Conservation (phyloP, 2,797 vertebrate genomes). For the Danio tinwini region DNA sequence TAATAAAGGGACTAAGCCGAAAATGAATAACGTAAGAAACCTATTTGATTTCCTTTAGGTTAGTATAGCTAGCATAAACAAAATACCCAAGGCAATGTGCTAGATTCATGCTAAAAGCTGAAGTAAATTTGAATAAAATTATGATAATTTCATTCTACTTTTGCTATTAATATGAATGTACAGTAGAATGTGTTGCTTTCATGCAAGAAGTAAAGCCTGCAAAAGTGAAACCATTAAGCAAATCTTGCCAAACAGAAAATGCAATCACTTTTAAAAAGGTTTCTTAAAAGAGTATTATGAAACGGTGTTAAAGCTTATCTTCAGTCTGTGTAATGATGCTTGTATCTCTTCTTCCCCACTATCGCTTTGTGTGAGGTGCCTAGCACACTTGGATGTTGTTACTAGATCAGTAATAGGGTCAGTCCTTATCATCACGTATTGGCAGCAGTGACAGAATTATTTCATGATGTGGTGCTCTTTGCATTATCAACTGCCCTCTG, state of each 20-base stretch:
- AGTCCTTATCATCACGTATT: slow-evolving; percentile 54
- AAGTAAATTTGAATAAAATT: no score
- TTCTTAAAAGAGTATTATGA: neutral
- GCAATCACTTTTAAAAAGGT: neutral
- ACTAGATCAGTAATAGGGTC: slow-evolving; percentile 24
- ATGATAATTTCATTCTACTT: no score
- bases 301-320: neutral
- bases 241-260: neutral
- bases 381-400: slow-evolving; percentile 19
- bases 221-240: neutral
- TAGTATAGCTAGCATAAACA: no score
- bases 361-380: neutral
- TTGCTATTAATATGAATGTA: neutral
- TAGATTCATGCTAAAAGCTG: no score
- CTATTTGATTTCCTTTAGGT: no score
- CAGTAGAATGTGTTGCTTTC: neutral
- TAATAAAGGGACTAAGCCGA: no score
- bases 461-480: slow-evolving; percentile 55
- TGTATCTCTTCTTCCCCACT: neutral
- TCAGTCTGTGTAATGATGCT: neutral
- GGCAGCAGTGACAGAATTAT: slow-evolving; percentile 46
- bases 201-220: slow-evolving; percentile 9
- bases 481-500: slow-evolving; percentile 19
- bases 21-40: no score
- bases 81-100: no score